Evolutionary conservation across 2,888 invertebrate species (phyloP), one percentile per base, ranked within the genome.

Genomic region (Chaetogeoica ovagalla): DNA sequence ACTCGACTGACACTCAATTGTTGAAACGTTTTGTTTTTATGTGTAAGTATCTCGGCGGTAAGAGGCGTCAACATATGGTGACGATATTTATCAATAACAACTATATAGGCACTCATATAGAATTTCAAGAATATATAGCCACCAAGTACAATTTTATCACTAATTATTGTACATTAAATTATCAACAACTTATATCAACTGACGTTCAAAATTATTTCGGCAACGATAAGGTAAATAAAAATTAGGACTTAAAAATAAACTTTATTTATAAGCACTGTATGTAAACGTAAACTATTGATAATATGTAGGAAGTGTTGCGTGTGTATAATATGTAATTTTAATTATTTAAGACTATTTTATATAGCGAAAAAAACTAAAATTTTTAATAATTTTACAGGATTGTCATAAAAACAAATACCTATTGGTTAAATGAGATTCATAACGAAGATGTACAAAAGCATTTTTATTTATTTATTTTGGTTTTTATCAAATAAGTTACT

Each of bases 91-190:
- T 79, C 55, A 63, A 79, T 57, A 55, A 63, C 39, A 70, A 39
- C 1, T 70, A 70, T n/a, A 57, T 79, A 62, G 77, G 77, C 4
- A 15, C 62, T 55, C 5, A 13, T 4, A 23, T 19, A 5, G 63
- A 79, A 11, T 79, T 79, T 39, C 77, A 63, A 70, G 11, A 59
- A 55, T 79, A 63, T 70, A 39, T 77, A 39, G 37, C 7, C n/a
- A 3, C 23, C 3, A 48, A 70, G 2, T 55, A 70, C 9, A 63
- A 79, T 21, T 63, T 79, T 19, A 63, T 19, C 4, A 39, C 52
- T 19, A 8, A 39, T 8, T 21, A 37, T 19, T 70, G 52, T 30
- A 15, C 55, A 3, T 17, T 79, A 19, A 70, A 79, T 57, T 63
- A 23, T 13, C 19, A 63, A 62, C 48, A 52, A 63, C 60, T 69